Evolutionary conservation across 2,113 vertebrate species (phyloP), one percentile per base, ranked within the genome.

Genomic region (Phrynosoma platyrhinos): DNA sequence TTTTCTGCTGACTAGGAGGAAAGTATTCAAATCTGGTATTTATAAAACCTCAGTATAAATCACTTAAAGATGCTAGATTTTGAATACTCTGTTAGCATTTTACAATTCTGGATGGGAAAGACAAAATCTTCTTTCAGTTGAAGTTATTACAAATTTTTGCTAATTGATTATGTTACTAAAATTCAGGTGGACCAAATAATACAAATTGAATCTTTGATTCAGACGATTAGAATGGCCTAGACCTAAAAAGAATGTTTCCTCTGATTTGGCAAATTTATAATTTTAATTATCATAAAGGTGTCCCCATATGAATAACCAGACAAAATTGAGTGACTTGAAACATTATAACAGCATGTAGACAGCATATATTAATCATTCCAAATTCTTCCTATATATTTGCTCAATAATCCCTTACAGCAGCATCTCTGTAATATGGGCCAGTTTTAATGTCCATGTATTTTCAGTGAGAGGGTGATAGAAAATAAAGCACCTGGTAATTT

Each of bases 121-220:
- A 72, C 4, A 23, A 80, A 55, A 79, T 58, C 47, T 71, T 58
- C n/a, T 30, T 81, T 87, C 68, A 7, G 25, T 42, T 72, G 32
- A 80, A 74, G 25, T 81, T 53, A 80, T 72, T 81, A 32, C 32
- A 81, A 80, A 36, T 16, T 74, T 81, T 30, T n/a, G 66, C 85
- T 87, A 81, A 87, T 87, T 72, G 81, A 72, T 72, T 87, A 80
- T 71, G 79, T 52, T n/a, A 36, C 66, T 42, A 47, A 77, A 81
- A 42, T 80, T 36, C 53, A 62, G 68, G 40, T 80, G 32, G 68
- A 72, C 74, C 36, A 85, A 85, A n/a, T 42, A 42, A 47, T 47
- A 42, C 25, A 87, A 71, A 80, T 23, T 80, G 32, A 71, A 80
- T 23, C 77, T 72, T 87, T 87, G 36, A 87, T 80, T 66, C 20